phyloP scores from a whole-genome alignment of 2,113 vertebrate species.

The human (Homo sapiens) region GRCh38 chr3:185738001-185738500 shows the following conservation, averaged over 20 bases:
- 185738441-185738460: not conserved
- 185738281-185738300: not conserved
- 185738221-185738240: not conserved
- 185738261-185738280: not conserved
- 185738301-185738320: not conserved
- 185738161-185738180: not conserved
- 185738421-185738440: not conserved
- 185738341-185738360: not conserved
- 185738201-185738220: not conserved
- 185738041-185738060: not conserved
- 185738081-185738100: conserved; percentile 2
- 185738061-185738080: not conserved
- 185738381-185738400: not conserved
- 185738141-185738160: not conserved
- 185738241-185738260: conserved; percentile 2
- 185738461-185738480: not conserved
- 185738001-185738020: not conserved
- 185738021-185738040: not conserved
- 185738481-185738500: not conserved
- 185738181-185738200: not conserved
- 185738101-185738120: not conserved
- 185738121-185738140: conserved; percentile 25
- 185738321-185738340: not conserved
- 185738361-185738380: not conserved
- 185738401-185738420: not conserved